Conservation (phyloP, 2,113 vertebrate species). For the Haemorhous mexicanus region DNA sequence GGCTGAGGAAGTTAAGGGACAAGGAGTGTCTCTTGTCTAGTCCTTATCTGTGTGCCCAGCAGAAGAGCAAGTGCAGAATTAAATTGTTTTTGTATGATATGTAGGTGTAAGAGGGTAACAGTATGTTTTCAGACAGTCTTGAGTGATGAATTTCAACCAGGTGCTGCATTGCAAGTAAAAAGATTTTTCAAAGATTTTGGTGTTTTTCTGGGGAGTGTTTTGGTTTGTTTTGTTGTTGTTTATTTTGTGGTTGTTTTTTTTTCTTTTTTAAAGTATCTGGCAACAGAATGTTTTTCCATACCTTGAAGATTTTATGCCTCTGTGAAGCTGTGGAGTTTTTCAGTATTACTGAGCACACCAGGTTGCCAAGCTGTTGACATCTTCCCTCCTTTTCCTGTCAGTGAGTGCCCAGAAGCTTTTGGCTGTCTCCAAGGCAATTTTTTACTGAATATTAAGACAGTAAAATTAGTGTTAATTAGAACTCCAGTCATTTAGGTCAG, state of each 20-base stretch:
- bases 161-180: neutral
- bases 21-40: neutral
- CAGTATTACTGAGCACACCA: neutral
- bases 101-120: neutral
- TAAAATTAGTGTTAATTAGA: neutral
- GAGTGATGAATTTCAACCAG: neutral
- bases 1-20: neutral
- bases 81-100: neutral
- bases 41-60: neutral
- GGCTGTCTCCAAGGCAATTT: neutral
- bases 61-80: neutral
- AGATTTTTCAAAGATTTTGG: neutral
- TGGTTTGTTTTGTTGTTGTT: neutral
- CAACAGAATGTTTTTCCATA: neutral
- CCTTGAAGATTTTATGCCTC: too few relatives aligned
- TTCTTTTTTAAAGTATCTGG: neutral
- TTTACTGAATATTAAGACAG: neutral
- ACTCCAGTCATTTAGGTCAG: neutral
- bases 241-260: neutral
- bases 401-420: neutral
- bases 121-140: rapidly evolving
- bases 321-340: neutral
- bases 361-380: neutral
- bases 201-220: too few relatives aligned
- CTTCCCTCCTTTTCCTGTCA: neutral